phyloP scores from a whole-genome alignment of 2,888 invertebrate genomes.

The Bombylius major region DNA sequence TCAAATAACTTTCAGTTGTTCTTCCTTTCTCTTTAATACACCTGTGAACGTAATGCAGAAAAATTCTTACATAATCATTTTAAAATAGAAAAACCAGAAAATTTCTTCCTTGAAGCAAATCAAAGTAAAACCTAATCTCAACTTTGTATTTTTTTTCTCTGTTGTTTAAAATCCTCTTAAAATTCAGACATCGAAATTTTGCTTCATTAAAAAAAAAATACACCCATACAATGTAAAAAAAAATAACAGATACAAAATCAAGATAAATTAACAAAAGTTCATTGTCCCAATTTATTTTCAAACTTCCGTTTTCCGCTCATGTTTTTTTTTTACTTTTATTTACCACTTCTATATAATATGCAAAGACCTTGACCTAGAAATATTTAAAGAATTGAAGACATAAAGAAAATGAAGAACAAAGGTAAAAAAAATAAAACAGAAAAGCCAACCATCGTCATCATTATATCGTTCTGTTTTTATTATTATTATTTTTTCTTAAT shows the following conservation, averaged over 20 bases:
- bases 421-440: neutral
- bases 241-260: neutral
- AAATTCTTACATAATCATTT: too few species aligned
- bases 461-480: neutral
- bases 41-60: too few species aligned
- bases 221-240: neutral
- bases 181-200: too few species aligned
- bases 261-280: neutral
- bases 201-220: too few species aligned
- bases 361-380: conserved; percentile 8
- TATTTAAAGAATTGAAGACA: neutral
- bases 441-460: neutral
- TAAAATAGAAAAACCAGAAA: too few species aligned
- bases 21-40: too few species aligned
- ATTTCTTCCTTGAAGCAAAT: too few species aligned
- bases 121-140: too few species aligned
- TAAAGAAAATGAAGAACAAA: neutral
- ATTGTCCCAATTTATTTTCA: conserved; percentile 1
- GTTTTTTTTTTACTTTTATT: neutral
- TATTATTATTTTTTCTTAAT: neutral
- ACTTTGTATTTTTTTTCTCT: too few species aligned
- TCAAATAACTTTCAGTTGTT: too few species aligned
- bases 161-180: too few species aligned
- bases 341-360: conserved; percentile 1
- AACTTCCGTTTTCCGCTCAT: neutral